Evolutionary conservation across 1,140 invertebrate genomes (phyloP), one percentile per base, ranked within the genome.

Genomic region (Holcopasites calliopsidis): DNA sequence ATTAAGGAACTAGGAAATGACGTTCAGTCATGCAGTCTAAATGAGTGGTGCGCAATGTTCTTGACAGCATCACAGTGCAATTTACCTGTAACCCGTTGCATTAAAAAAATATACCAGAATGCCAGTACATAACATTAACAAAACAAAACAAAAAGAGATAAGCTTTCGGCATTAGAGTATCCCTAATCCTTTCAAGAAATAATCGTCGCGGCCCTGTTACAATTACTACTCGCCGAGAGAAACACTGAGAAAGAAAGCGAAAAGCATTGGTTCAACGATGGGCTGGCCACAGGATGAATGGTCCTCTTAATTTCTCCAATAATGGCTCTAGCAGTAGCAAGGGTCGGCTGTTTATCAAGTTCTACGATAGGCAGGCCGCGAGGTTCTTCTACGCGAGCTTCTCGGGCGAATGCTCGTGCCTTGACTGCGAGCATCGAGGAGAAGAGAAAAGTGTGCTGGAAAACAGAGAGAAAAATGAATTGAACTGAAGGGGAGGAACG

Each of bases 301-400:
- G 77, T 79, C 80, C 86, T 87, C 86, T 87, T 87, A 86, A 87
- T 87, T 87, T 86, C 86, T 86, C 84, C 86, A 86, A 87, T 87
- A 87, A 87, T 87, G 79, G 84, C 61, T 40, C 76, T 35, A 66
- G 28, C 74, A 58, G 70, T 81, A 79, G 75, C 54, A 65, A 83
- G 70, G 72, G 76, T 81, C 75, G 85, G 73, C 77, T 86, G 83
- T 87, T 87, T 87, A 83, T 87, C 84, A 86, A 81, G 78, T 52
- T n/a, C 80, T 62, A 40, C 66, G 66, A 78, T 81, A 82, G 82
- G n/a, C 61, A 68, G 70, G 60, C 81, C 57, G 58, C 68, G 76
- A 44, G 76, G 79, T 78, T 66, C 58, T 74, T 70, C 71, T 18
- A 35, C 64, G 74, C 58, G 60, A 54, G 62, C 49, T 83, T 80